phyloP scores from a whole-genome alignment of 2,797 vertebrate genomes.

The Enteromius paludinosus region DNA sequence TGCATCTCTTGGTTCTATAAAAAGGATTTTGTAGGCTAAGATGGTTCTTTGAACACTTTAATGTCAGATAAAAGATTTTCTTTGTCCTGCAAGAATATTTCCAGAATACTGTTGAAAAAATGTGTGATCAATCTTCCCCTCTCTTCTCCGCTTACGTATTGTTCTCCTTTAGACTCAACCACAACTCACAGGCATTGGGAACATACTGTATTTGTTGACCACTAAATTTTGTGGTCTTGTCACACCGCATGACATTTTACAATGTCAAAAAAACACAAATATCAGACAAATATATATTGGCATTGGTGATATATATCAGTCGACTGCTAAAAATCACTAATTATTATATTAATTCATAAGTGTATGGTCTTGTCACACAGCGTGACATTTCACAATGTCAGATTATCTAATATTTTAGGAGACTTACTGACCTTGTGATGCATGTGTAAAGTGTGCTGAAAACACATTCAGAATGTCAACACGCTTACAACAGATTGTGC shows the following conservation, averaged over 20 bases:
- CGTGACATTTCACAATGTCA: not conserved
- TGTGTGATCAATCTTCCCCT: slow-evolving; percentile 6
- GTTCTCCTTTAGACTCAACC: not conserved
- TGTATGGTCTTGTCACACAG: not conserved
- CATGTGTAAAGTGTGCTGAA: not conserved
- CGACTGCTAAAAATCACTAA: not conserved
- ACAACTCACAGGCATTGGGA: not conserved
- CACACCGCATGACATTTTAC: not conserved
- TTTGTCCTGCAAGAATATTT: slow-evolving; percentile 1
- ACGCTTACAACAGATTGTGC: slow-evolving; percentile 58
- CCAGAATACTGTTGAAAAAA: not conserved
- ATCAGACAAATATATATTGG: not conserved
- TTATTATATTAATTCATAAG: not conserved
- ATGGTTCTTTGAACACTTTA: not conserved
- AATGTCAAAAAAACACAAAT: not conserved
- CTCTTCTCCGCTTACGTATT: slow-evolving; percentile 23
- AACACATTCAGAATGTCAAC: slow-evolving; percentile 46
- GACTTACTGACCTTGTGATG: slow-evolving; percentile 2
- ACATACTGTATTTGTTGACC: too few relatives aligned
- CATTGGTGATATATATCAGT: not conserved
- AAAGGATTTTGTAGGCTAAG: slow-evolving; percentile 7
- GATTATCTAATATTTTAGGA: not conserved
- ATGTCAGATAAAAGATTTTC: slow-evolving; percentile 4
- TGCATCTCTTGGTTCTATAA: slow-evolving; percentile 47
- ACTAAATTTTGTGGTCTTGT: too few relatives aligned